Base-by-base conservation (phyloP, 2,888 invertebrate genomes). In the Boloria selene region DNA sequence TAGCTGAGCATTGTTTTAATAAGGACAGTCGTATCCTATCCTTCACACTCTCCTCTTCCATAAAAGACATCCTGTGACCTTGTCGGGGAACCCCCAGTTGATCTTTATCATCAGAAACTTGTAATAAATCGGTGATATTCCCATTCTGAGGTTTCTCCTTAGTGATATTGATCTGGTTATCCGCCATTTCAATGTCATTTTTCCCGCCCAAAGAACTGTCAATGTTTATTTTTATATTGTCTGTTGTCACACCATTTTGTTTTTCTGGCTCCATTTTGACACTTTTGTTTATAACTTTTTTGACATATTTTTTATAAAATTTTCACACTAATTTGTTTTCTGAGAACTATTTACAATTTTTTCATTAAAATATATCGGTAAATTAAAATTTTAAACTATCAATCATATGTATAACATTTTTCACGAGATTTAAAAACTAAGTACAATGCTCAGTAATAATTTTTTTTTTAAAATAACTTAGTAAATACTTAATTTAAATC, bases 21-120 rank as follows among this genome's bases (percentile, higher is more conserved):
- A 95, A 90, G 1, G 93, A 89, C 72, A 93, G 77, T 65, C 95
- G 91, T 65, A 94, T 84, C 61, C 93, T 92, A 77, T 95, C 95
- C 74, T 93, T 89, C 4, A 94, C 92, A 79, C 94, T 94, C 78
- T 95, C 95, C 75, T 95, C 95, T 77, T 95, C 95, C 95, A 95
- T 95, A 65, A 94, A 93, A 38, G 94, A 95, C 87, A 94, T 94
- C 49, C 89, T 76, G 22, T 84, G 88, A 1, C 85, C 84, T 51
- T 76, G 78, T 14, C 83, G 77, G 0, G 84, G 80, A 13, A 85
- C 80, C 1, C 78, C 79, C 42, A 85, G 69, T 13, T 79, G 68
- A 55, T 82, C 79, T 61, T 74, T 80, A 1, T 73, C 56, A 38
- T 18, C 44, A 1, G 50, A 42, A 54, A 47, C 16, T 49, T 61